Conservation (phyloP, 2,113 vertebrate species). For the Osmerus mordax region DNA sequence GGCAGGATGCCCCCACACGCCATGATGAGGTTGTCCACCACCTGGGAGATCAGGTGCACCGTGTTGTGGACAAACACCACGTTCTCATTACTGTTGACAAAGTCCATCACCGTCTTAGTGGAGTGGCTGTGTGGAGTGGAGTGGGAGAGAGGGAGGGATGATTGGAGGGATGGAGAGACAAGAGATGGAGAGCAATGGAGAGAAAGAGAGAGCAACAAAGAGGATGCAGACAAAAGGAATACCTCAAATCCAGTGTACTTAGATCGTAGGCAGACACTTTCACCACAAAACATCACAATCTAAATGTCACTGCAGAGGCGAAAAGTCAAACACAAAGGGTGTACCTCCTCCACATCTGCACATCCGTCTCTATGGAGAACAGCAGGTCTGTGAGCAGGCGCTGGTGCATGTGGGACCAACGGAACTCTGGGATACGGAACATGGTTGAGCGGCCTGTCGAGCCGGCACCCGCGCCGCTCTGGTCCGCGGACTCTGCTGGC, state of each 20-base stretch:
- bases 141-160: not conserved
- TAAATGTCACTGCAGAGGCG: not conserved
- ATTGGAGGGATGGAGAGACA: not conserved
- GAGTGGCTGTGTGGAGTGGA: slow-evolving; percentile 78
- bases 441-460: slow-evolving; percentile 75
- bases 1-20: slow-evolving; percentile 96
- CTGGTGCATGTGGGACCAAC: slow-evolving; percentile 95
- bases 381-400: slow-evolving; percentile 94
- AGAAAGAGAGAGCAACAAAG: not conserved
- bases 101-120: slow-evolving; percentile 96
- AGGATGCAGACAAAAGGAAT: not conserved
- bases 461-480: slow-evolving; percentile 71
- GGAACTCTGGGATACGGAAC: slow-evolving; percentile 96
- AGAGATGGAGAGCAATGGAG: not conserved
- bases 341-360: slow-evolving; percentile 99
- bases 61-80: slow-evolving; percentile 98
- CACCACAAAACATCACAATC: no score
- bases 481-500: slow-evolving; percentile 57
- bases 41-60: slow-evolving; percentile 95
- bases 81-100: slow-evolving; percentile 97
- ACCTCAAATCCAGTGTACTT: not conserved
- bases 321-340: not conserved
- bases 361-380: slow-evolving; percentile 95
- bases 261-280: not conserved
- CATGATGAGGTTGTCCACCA: slow-evolving; percentile 98